These are phyloP conservation scores for Rynchops niger DNA, from an alignment of 2,113 vertebrate species.

Conservation along the genomic window DNA sequence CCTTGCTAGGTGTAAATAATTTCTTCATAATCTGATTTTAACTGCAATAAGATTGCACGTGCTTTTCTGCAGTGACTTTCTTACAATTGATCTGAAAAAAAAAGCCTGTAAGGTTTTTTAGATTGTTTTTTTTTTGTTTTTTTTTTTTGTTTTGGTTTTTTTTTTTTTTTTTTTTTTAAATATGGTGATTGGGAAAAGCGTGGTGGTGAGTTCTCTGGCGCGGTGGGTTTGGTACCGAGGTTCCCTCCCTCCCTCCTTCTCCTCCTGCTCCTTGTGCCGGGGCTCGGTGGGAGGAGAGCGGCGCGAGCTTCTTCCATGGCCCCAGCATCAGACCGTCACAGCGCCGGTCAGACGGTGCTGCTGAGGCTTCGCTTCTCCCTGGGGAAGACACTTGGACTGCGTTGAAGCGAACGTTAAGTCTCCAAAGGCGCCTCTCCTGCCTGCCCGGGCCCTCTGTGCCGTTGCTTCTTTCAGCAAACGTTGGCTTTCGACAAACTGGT, in stretches of 20 bases:
- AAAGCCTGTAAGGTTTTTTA: neutral
- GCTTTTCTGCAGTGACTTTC: neutral
- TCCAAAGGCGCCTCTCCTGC: neutral
- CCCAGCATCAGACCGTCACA: rapidly evolving
- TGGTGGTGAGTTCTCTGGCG: neutral
- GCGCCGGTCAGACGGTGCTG: neutral
- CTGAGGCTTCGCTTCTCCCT: neutral
- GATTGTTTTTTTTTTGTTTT: too few species aligned
- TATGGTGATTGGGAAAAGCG: neutral
- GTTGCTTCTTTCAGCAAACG: neutral
- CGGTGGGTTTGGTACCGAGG: neutral
- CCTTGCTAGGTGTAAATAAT: neutral
- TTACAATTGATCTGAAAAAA: neutral
- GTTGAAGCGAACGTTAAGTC: rapidly evolving
- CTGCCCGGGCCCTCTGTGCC: rapidly evolving
- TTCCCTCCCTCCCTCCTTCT: neutral
- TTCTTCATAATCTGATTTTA: neutral
- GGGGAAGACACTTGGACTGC: rapidly evolving
- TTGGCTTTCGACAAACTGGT: rapidly evolving
- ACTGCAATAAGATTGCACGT: neutral
- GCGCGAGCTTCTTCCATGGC: rapidly evolving
- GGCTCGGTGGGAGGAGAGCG: neutral
- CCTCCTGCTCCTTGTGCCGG: neutral
- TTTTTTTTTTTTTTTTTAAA: neutral
- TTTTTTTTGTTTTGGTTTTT: too few species aligned